A percentile compares a stretch with the other conserved stretches of the same genome.
Evolutionary conservation across 2,888 invertebrate species (phyloP).

Genomic region (Polydesmus complanatus): DNA sequence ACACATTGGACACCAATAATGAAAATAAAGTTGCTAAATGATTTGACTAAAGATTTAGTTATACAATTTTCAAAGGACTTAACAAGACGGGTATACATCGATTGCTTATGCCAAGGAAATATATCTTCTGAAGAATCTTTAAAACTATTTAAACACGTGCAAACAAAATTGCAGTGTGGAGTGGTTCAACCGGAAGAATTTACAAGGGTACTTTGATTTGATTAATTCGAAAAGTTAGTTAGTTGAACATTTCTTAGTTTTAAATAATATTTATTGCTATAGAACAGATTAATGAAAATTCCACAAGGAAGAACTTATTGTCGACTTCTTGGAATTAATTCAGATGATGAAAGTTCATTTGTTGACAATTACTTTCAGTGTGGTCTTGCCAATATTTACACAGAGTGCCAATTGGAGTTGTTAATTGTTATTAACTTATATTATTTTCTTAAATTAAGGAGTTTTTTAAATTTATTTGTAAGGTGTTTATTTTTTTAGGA

Average conservation of each 20-base stretch:
- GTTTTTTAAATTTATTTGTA: too few species aligned
- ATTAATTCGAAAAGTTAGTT: too few species aligned
- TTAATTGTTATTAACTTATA: constrained; percentile 46
- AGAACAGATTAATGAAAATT: constrained; percentile 48
- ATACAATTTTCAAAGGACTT: constrained; percentile 44
- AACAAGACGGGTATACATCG: constrained; percentile 49
- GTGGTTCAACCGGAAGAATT: background rate
- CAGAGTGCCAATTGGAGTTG: constrained; percentile 52
- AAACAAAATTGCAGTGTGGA: constrained; percentile 15
- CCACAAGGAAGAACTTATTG: constrained; percentile 52
- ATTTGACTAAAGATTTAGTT: constrained; percentile 38
- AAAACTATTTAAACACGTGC: constrained; percentile 14
- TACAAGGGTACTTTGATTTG: too few species aligned
- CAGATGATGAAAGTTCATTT: constrained; percentile 59
- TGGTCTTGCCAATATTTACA: constrained; percentile 43
- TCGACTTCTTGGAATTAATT: constrained; percentile 54
- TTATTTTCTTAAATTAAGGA: too few species aligned
- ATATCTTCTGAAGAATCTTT: constrained; percentile 30
- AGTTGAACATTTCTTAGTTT: too few species aligned
- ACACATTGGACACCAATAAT: constrained; percentile 53
- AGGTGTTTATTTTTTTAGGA: too few species aligned
- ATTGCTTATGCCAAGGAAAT: constrained; percentile 69
- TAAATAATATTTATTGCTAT: constrained; percentile 24
- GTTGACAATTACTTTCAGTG: constrained; percentile 78
- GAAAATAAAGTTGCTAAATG: constrained; percentile 33